Base-by-base conservation (phyloP, 2,113 vertebrate species). In the Leptosomus discolor region DNA sequence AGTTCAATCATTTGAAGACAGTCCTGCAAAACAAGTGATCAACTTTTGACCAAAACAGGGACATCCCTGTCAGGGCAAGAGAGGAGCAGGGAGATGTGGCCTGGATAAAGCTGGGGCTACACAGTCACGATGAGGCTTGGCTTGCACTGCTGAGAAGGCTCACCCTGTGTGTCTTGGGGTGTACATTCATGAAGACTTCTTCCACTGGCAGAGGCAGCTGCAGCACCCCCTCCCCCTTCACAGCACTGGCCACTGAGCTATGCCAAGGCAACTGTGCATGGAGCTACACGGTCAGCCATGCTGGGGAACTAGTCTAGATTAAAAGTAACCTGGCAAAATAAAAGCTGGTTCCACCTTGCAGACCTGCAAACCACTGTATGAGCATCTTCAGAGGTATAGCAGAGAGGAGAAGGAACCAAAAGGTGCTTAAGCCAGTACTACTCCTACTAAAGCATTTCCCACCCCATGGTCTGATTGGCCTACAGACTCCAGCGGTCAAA, bases 91-190 rank as follows among this genome's bases (percentile, higher is more conserved):
- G 39, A 88, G 32, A 85, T 1, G 0, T 6, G 20, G 37, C n/a
- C 29, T 5, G 3, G 41, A 32, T 41, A 71, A 83, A 48, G 34
- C 19, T 34, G 6, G 36, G 41, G 73, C n/a, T 39, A 32, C 41
- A 32, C 5, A 36, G 21, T 0, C 2, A 0, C 30, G 34, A 36
- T 8, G n/a, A 23, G 22, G 45, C 13, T 63, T 15, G 45, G 57
- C 36, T 29, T 3, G 4, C 23, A 51, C 17, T 1, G 1, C 18
- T n/a, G 17, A 18, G 24, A 43, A 73, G 75, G 34, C 11, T 60
- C 53, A 79, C 18, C 18, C 15, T 56, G 37, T 8, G 30, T 1
- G 0, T 22, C 34, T 8, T 4, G 6, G 7, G 15, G 12, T 8
- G 17, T 0, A 43, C 39, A 45, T 22, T 22, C 54, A 48, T 7